phyloP scores from a whole-genome alignment of 2,888 invertebrate genomes.

The Dryococelus australis region DNA sequence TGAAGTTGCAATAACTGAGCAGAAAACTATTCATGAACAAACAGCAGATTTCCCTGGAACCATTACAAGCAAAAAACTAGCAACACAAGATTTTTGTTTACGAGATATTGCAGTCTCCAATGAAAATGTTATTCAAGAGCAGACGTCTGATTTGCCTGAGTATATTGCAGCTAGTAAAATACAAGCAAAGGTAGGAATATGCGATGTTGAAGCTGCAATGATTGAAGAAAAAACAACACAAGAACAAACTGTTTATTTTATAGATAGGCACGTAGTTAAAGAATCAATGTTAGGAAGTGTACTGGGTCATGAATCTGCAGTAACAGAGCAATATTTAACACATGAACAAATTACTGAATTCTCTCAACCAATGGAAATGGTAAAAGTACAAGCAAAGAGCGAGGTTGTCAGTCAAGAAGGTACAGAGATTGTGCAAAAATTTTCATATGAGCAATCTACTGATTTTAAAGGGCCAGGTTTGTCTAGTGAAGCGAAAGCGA shows the following conservation, averaged over 20 bases:
- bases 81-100: constrained; percentile 34
- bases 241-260: too few species aligned
- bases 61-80: constrained; percentile 1
- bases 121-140: constrained; percentile 36
- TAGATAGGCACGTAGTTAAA: too few species aligned
- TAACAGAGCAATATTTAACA: neutral
- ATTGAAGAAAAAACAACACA: too few species aligned
- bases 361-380: neutral
- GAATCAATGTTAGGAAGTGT: too few species aligned
- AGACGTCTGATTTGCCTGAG: constrained; percentile 19
- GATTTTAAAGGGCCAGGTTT: neutral
- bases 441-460: neutral
- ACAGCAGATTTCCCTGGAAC: neutral
- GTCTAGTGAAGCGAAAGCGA: neutral
- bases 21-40: constrained; percentile 27
- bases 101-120: constrained; percentile 39
- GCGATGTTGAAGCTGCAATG: too few species aligned
- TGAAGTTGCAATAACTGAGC: constrained; percentile 35
- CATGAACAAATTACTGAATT: neutral
- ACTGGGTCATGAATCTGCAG: too few species aligned
- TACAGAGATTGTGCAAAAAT: neutral
- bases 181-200: neutral
- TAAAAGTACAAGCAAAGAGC: neutral
- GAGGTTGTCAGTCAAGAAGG: neutral
- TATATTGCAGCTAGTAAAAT: neutral